phyloP scores from a whole-genome alignment of 2,113 vertebrate species.

The Cyprinodon brontotheroides region DNA sequence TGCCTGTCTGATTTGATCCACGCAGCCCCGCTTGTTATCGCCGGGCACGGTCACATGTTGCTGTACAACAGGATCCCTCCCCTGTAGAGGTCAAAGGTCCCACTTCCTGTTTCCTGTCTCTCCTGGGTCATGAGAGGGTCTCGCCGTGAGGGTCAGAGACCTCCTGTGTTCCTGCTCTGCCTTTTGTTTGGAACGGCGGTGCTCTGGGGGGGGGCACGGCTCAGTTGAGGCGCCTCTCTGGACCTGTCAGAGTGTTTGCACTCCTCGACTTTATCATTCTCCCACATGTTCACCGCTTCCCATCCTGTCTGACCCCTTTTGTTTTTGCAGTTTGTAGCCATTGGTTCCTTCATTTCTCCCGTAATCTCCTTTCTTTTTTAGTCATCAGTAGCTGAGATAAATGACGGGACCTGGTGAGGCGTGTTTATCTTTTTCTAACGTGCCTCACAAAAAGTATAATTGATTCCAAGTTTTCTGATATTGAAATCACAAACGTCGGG shows the following conservation, averaged over 20 bases:
- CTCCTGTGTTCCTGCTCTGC: constrained; percentile 67
- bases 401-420: neutral
- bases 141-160: constrained; percentile 69
- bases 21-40: constrained; percentile 62
- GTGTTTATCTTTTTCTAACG: constrained; percentile 1
- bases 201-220: constrained; percentile 25
- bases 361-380: neutral
- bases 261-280: constrained; percentile 40
- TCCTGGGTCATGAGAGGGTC: constrained; percentile 78
- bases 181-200: constrained; percentile 65
- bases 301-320: constrained; percentile 7
- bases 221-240: constrained; percentile 39
- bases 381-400: neutral
- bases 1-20: constrained; percentile 16
- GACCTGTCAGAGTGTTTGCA: constrained; percentile 60
- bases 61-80: constrained; percentile 59
- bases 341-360: neutral
- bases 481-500: neutral
- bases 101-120: constrained; percentile 84
- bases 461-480: neutral
- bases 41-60: constrained; percentile 51
- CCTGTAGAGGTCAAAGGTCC: constrained; percentile 70
- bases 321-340: neutral
- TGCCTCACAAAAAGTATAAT: neutral
- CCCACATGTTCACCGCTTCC: constrained; percentile 14